Evolutionary conservation across 2,113 vertebrate species (phyloP).

Genomic region (Nothoprocta pentlandii): DNA sequence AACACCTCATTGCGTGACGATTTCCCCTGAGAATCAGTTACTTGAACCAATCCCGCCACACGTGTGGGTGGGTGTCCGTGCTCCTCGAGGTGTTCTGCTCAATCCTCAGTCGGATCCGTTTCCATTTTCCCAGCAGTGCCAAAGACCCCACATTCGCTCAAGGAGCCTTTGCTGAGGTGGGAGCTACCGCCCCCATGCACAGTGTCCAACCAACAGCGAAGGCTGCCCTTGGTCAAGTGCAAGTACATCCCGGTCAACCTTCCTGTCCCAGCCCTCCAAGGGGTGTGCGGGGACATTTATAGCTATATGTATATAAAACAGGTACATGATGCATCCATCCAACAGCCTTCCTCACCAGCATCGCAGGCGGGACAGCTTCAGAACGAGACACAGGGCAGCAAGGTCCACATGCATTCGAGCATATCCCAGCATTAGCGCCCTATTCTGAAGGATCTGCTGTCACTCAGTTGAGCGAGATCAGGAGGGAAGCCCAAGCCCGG

Average conservation of each 20-base stretch:
- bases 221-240: no score
- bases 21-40: conserved; percentile 2
- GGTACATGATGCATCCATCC: not conserved
- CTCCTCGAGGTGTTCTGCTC: not conserved
- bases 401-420: fast-evolving
- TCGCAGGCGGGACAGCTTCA: not conserved
- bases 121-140: not conserved
- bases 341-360: not conserved
- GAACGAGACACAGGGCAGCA: not conserved
- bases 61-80: fast-evolving
- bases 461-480: not conserved
- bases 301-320: no score
- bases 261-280: not conserved
- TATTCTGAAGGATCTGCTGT: not conserved
- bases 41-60: not conserved
- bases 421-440: fast-evolving
- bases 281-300: no score
- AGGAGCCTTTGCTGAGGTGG: not conserved
- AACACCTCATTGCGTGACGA: not conserved
- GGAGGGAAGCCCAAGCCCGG: not conserved
- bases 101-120: not conserved
- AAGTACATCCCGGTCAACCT: not conserved
- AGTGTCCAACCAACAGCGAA: not conserved
- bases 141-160: not conserved
- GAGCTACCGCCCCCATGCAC: not conserved